A percentile compares a stretch with the other conserved stretches of the same genome.
These are phyloP conservation scores for Hermetia illucens DNA, from an alignment of 1,140 invertebrate genomes.

Conservation along the genomic window DNA sequence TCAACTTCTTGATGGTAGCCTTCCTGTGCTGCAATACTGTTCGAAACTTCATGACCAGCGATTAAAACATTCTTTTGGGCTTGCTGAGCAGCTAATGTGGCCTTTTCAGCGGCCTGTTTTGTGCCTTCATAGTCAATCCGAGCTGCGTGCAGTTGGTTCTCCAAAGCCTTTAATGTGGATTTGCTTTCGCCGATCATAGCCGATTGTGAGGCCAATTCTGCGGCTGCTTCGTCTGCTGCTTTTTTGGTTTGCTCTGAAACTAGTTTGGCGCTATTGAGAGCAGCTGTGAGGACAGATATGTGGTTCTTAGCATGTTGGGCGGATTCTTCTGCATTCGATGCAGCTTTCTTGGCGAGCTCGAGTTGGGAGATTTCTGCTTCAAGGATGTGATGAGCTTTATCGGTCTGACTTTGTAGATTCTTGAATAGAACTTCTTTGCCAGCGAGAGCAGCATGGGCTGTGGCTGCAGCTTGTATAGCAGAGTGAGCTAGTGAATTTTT, in stretches of 20 bases:
- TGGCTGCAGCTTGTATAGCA: conserved; percentile 32
- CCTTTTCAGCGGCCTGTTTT: conserved; percentile 30
- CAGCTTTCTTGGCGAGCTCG: conserved; percentile 33
- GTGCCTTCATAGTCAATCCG: conserved; percentile 32
- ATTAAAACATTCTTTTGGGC: not conserved
- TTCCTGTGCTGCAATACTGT: too few relatives aligned
- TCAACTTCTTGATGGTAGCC: too few relatives aligned
- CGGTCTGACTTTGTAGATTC: conserved; percentile 31
- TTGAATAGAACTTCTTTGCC: conserved; percentile 34
- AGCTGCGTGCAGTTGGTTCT: conserved; percentile 29
- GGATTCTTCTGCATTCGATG: conserved; percentile 29
- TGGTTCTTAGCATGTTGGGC: conserved; percentile 34
- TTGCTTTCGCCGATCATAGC: conserved; percentile 35
- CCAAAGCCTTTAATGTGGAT: conserved; percentile 26
- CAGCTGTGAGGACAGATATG: conserved; percentile 32
- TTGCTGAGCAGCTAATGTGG: conserved; percentile 6
- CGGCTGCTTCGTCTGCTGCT: conserved; percentile 31
- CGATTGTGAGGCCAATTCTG: conserved; percentile 32
- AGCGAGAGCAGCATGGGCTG: conserved; percentile 33
- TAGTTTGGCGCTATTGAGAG: conserved; percentile 18
- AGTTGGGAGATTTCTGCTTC: conserved; percentile 30
- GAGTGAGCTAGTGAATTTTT: conserved; percentile 33
- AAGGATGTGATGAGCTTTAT: conserved; percentile 28
- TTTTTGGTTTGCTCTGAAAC: conserved; percentile 31
- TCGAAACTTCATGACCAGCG: too few relatives aligned